Evolutionary conservation across 2,888 invertebrate genomes (phyloP), one percentile per base, ranked within the genome.

Genomic region (Gortyna flavago): DNA sequence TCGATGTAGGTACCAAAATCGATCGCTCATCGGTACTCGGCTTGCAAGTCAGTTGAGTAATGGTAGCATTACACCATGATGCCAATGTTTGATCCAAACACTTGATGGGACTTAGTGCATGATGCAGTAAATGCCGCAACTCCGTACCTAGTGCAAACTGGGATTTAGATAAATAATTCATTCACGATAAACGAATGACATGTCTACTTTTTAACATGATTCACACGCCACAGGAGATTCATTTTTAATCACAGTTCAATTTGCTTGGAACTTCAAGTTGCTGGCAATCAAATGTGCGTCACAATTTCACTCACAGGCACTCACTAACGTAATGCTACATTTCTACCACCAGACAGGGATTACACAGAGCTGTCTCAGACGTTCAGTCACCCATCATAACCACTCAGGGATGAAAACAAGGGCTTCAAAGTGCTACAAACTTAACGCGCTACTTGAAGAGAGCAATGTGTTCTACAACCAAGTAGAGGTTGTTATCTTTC

Each of bases 151-250:
- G 62, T 61, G 38, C 38, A 68, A 71, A 29, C 41, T 64, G 48
- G 75, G 69, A 48, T 84, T 80, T 80, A 84, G 80, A 84, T 72
- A 80, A 69, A 66, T 65, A 38, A 69, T 74, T 72, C 6, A 84
- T 69, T 79, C 48, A 72, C 51, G 84, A 75, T 74, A 68, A 83
- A 41, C 54, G 16, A 41, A 41, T 35, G 3, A 44, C 9, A 41
- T 0, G 35, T 48, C 35, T 59, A 62, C 32, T 57, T 64, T 64
- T 62, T 51, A 41, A 29, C 32, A 67, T 67, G 66, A 77, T 69
- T 72, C 64, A 75, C 48, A 67, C 57, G 21, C 29, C 67, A 79
- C 62, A 62, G 65, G 48, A 66, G 35, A n/a, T 72, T 44, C 13
- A 21, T 2, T 68, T 79, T 61, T 66, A 29, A 25, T 77, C n/a